Conservation (phyloP, 2,113 vertebrate genomes). For the Corythornis madagascariensis region DNA sequence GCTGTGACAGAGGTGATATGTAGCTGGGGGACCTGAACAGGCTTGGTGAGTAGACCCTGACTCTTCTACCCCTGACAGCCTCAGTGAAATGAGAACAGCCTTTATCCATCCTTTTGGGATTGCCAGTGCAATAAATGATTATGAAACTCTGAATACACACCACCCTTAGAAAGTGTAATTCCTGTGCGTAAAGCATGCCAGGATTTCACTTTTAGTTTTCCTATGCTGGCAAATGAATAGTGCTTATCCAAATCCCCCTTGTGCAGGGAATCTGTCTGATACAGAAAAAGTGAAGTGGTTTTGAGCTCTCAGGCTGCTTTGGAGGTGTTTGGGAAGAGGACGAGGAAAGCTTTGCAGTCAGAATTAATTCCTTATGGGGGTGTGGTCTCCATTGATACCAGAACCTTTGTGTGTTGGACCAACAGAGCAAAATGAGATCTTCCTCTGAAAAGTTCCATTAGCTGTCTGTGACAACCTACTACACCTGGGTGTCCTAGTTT, state of each 20-base stretch:
- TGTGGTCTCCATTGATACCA: not conserved
- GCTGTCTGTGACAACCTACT: not conserved
- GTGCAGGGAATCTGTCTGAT: not conserved
- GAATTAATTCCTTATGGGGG: not conserved
- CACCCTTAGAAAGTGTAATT: not conserved
- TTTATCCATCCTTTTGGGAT: fast-evolving
- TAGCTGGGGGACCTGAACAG: not conserved
- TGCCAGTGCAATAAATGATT: not conserved
- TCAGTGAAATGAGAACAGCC: not conserved
- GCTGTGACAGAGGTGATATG: not conserved
- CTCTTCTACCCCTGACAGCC: not conserved
- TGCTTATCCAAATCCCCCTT: not conserved
- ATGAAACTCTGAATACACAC: not conserved
- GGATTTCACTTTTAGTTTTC: not conserved
- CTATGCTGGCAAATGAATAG: not conserved
- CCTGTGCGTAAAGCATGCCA: not conserved
- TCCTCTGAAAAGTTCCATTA: not conserved
- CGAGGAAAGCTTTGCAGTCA: not conserved
- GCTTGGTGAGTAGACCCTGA: not conserved
- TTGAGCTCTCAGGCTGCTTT: not conserved
- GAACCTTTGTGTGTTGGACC: not conserved
- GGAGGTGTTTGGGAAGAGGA: not conserved
- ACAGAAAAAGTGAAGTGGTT: not conserved
- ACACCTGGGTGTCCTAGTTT: not conserved
- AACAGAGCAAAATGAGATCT: not conserved